Conservation (phyloP, 2,888 invertebrate species). For the Dendrolimus houi region DNA sequence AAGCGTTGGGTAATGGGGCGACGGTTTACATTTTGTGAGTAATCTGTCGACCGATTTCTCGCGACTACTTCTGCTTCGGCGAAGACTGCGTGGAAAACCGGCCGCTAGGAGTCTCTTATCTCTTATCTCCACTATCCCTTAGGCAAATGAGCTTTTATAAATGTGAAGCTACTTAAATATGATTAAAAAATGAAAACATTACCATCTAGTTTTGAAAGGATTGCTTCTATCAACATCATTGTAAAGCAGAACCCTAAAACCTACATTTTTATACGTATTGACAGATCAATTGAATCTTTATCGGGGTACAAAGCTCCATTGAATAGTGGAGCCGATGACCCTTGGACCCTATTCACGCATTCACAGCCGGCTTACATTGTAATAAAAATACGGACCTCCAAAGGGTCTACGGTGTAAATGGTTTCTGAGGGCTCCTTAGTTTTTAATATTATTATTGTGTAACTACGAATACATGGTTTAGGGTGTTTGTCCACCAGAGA, state of each 20-base stretch:
- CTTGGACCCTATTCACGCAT: neutral
- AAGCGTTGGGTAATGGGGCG: no score
- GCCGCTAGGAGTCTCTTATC: no score
- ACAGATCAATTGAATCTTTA: neutral
- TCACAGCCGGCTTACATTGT: neutral
- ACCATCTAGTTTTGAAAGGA: neutral
- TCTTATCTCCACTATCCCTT: no score
- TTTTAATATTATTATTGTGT: neutral
- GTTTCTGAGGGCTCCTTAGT: slow-evolving; percentile 1
- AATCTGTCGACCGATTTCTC: no score
- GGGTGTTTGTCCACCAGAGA: no score
- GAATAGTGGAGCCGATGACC: neutral
- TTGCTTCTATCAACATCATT: neutral
- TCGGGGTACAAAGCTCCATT: neutral
- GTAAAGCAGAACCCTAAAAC: neutral
- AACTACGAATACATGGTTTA: neutral
- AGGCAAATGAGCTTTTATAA: no score
- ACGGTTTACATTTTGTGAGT: no score
- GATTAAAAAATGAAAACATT: no score
- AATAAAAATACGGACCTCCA: neutral
- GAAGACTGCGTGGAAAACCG: no score
- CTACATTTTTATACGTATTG: neutral
- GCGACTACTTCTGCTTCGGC: no score
- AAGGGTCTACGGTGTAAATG: neutral
- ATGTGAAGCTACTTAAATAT: no score